Conservation (phyloP, 1,140 invertebrate genomes). For the Eumeta japonica region DNA sequence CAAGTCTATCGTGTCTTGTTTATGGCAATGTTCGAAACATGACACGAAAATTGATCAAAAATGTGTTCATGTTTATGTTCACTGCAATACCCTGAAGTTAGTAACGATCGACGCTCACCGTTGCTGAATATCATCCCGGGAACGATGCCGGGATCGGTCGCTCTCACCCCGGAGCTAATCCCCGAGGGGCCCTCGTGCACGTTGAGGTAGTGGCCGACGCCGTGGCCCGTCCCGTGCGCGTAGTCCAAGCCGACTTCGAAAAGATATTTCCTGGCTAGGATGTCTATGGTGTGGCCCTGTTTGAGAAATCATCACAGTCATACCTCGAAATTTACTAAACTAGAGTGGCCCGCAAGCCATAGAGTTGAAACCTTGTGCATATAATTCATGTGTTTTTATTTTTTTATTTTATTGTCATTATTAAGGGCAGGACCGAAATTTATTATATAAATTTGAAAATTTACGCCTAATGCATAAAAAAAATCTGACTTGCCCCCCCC, state of each 20-base stretch:
- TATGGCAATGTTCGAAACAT: no score
- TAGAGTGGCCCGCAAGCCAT: background rate
- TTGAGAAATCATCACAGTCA: background rate
- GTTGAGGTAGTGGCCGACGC: conserved; percentile 92
- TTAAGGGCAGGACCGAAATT: no score
- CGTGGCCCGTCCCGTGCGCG: conserved; percentile 95
- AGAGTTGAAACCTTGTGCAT: no score
- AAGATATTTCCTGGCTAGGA: conserved; percentile 78
- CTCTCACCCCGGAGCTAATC: conserved; percentile 74
- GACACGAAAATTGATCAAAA: no score
- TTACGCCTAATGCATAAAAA: background rate
- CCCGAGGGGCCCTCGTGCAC: conserved; percentile 93
- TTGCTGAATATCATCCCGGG: conserved; percentile 92
- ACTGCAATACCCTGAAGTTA: no score
- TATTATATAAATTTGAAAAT: conserved; percentile 1
- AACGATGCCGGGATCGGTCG: conserved; percentile 78
- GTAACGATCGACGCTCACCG: no score
- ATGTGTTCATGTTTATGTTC: no score
- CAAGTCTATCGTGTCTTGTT: no score
- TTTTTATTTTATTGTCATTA: no score
- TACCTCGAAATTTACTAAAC: background rate
- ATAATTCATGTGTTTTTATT: no score
- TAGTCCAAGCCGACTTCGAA: conserved; percentile 96
- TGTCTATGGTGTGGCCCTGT: conserved; percentile 82
- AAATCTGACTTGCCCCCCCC: no score